Evolutionary conservation across 2,797 vertebrate species (phyloP), one percentile per base, ranked within the genome.

Genomic region (Anas bahamensis): DNA sequence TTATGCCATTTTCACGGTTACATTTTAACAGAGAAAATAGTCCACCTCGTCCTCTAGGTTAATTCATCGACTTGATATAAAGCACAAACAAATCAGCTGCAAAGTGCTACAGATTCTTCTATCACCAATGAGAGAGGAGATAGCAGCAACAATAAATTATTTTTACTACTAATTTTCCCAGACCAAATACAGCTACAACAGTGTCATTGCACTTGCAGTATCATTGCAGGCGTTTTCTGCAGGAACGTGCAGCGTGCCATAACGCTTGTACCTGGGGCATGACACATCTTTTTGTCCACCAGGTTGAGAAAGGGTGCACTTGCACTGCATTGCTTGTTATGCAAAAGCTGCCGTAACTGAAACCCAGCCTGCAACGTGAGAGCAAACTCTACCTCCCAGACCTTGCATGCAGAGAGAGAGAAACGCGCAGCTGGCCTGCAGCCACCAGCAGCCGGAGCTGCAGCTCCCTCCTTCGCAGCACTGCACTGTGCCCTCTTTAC

Each of bases 401-500:
- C 52, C 61, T 61, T 69, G 4, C 39, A 2, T 3, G 52, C 31
- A 23, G 28, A 39, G 37, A 10, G 0, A 10, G 0, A 60, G 75
- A 37, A 87, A 63, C 13, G 5, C 19, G 35, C 28, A 50, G 44
- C n/a, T 5, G 3, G 86, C n/a, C 87, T 14, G 4, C 10, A 5
- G 33, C 14, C 42, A 48, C 33, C 60, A 26, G 63, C 53, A 75
- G 57, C 35, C 70, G 53, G 55, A 53, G 37, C 63, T 41, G 56
- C 44, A 12, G 12, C 55, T 83, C 29, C 50, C n/a, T 64, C 39
- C 13, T 4, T 66, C 0, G 0, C 57, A 28, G 57, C 61, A 55
- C 18, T 31, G 1, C 1, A 9, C 29, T 12, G 3, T 0, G 3
- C 39, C n/a, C n/a, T 66, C 7, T 1, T 46, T 26, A 11, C 8